These are phyloP conservation scores for Ceratosolen solmsi DNA, from an alignment of 1,140 invertebrate species.

Conservation along the genomic window DNA sequence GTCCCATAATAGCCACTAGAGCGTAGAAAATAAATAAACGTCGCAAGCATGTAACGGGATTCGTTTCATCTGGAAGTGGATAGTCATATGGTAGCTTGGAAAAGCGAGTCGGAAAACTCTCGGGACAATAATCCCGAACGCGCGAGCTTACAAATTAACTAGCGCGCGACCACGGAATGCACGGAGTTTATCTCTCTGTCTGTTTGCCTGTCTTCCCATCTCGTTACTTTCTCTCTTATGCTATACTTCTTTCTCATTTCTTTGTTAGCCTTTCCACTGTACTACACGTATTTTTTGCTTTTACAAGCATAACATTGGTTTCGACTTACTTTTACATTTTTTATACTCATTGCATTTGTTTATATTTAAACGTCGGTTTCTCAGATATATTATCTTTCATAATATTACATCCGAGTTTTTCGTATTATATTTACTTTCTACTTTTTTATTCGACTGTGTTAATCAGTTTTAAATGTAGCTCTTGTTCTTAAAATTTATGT, in stretches of 20 bases:
- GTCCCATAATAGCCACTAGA: slow-evolving; percentile 14
- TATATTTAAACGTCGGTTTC: too few relatives aligned
- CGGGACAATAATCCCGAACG: slow-evolving; percentile 48
- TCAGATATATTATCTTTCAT: too few relatives aligned
- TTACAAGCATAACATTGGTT: too few relatives aligned
- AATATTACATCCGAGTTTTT: too few relatives aligned
- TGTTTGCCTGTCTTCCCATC: neutral
- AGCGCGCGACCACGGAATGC: neutral
- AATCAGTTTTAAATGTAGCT: too few relatives aligned
- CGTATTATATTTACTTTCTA: too few relatives aligned
- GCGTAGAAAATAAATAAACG: slow-evolving; percentile 40
- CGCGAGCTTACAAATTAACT: slow-evolving; percentile 52
- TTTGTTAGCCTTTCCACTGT: neutral
- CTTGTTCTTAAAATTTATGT: too few relatives aligned
- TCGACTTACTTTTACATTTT: too few relatives aligned
- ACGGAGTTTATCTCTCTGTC: neutral
- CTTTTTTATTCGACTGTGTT: too few relatives aligned
- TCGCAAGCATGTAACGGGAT: slow-evolving; percentile 45
- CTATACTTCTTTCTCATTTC: neutral
- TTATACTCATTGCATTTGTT: too few relatives aligned
- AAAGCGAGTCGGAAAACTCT: slow-evolving; percentile 39
- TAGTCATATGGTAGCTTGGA: neutral
- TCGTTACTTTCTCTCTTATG: neutral
- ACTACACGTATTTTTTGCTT: too few relatives aligned
- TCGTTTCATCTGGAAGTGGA: neutral